These are phyloP conservation scores for Coreius guichenoti DNA, from an alignment of 2,797 vertebrate species.

Conservation along the genomic window DNA sequence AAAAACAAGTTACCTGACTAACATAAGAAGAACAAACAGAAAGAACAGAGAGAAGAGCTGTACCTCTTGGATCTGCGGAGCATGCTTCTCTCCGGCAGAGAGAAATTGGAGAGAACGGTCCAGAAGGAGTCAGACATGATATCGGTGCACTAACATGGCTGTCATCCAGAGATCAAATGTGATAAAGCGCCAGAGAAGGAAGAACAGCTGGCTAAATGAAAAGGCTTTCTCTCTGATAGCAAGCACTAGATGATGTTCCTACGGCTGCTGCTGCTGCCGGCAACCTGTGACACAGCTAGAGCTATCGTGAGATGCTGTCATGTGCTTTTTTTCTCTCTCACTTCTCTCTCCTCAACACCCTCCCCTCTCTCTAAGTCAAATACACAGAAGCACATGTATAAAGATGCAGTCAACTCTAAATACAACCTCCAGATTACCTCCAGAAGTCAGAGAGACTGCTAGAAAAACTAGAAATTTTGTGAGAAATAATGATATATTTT, in stretches of 20 bases:
- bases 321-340: slow-evolving; percentile 38
- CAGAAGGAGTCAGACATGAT: slow-evolving; percentile 93
- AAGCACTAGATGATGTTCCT: slow-evolving; percentile 40
- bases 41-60: slow-evolving; percentile 23
- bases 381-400: slow-evolving; percentile 16
- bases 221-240: slow-evolving; percentile 32
- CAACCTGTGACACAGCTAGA: slow-evolving; percentile 64
- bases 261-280: slow-evolving; percentile 49
- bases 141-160: slow-evolving; percentile 76
- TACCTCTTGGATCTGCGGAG: slow-evolving; percentile 90
- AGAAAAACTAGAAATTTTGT: neutral
- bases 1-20: slow-evolving; percentile 42
- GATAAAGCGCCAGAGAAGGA: slow-evolving; percentile 9
- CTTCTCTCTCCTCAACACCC: slow-evolving; percentile 21
- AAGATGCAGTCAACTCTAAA: slow-evolving; percentile 7
- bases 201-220: slow-evolving; percentile 65
- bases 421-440: neutral
- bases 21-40: neutral
- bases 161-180: slow-evolving; percentile 65
- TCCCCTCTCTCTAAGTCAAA: neutral
- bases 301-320: slow-evolving; percentile 67
- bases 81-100: slow-evolving; percentile 87
- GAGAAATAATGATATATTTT: slow-evolving; percentile 12
- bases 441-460: neutral
- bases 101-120: slow-evolving; percentile 91